A percentile compares a stretch with the other conserved stretches of the same genome.
Conservation (phyloP, 2,888 invertebrate genomes). For the Drosophila greeni region DNA sequence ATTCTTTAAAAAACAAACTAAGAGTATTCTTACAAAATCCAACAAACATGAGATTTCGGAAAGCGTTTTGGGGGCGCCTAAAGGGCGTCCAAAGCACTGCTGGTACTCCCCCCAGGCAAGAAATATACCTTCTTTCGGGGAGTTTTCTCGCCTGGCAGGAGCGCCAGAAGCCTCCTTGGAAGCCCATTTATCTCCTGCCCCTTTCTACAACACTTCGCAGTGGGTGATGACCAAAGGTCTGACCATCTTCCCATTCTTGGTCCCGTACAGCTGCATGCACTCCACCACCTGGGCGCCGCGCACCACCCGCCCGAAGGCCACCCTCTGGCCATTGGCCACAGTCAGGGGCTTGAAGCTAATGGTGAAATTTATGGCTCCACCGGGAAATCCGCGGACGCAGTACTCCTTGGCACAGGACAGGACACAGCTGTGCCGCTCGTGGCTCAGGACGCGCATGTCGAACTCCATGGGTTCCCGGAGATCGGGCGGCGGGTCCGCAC, state of each 20-base stretch:
- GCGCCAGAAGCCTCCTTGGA: not conserved
- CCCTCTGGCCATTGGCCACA: conserved; percentile 64
- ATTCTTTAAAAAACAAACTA: too few species aligned
- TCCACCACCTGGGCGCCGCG: conserved; percentile 60
- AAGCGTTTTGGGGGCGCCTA: not conserved
- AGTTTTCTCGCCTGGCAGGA: not conserved
- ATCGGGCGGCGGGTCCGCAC: not conserved
- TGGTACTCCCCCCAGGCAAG: not conserved
- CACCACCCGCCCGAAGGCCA: conserved; percentile 71
- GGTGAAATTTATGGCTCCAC: conserved; percentile 56
- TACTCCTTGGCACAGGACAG: conserved; percentile 50
- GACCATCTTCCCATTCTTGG: conserved; percentile 68
- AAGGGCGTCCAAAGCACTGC: not conserved
- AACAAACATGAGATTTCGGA: too few species aligned
- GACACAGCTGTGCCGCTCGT: conserved; percentile 36
- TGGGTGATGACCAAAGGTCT: conserved; percentile 56
- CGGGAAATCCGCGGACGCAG: conserved; percentile 34
- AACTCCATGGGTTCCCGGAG: conserved; percentile 44
- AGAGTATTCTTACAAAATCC: too few species aligned
- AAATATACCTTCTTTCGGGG: not conserved
- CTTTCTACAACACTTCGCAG: conserved; percentile 57
- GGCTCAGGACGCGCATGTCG: conserved; percentile 55
- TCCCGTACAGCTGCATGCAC: conserved; percentile 61
- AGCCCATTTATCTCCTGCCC: not conserved
- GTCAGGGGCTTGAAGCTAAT: conserved; percentile 68